Conservation (phyloP, 2,797 vertebrate genomes). For the Rhincodon typus region DNA sequence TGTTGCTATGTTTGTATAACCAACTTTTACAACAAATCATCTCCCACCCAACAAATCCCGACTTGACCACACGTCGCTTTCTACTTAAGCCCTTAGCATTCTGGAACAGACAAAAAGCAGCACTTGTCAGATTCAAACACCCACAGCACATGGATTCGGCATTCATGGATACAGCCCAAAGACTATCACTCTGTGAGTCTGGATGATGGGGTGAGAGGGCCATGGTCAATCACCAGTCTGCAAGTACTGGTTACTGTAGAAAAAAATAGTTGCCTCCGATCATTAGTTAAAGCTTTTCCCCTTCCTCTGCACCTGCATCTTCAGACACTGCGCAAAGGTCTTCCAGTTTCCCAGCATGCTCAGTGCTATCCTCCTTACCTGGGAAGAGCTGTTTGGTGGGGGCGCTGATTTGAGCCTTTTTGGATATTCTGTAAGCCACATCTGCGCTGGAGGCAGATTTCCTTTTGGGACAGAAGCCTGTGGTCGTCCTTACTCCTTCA, state of each 20-base stretch:
- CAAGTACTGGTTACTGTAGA: background rate
- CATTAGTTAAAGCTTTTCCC: background rate
- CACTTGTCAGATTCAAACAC: no score
- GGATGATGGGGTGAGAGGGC: background rate
- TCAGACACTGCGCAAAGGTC: background rate
- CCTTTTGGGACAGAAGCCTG: conserved; percentile 70
- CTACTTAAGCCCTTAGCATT: no score
- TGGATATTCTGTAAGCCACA: conserved; percentile 73
- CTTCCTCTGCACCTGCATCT: background rate
- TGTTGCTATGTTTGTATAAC: no score
- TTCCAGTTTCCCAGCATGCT: no score
- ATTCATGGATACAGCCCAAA: no score
- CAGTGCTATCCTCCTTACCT: conserved; percentile 52
- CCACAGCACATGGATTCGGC: no score
- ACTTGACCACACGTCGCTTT: no score
- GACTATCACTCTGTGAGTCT: no score
- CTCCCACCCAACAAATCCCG: no score
- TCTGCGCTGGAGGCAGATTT: conserved; percentile 57
- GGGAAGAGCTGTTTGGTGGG: conserved; percentile 86
- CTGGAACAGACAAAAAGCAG: no score
- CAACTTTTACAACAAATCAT: no score
- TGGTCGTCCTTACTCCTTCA: conserved; percentile 72
- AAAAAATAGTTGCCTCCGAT: background rate
- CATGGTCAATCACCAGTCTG: background rate
- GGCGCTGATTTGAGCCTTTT: conserved; percentile 81